phyloP scores from a whole-genome alignment of 2,888 invertebrate species.

The Eilema griseolum region DNA sequence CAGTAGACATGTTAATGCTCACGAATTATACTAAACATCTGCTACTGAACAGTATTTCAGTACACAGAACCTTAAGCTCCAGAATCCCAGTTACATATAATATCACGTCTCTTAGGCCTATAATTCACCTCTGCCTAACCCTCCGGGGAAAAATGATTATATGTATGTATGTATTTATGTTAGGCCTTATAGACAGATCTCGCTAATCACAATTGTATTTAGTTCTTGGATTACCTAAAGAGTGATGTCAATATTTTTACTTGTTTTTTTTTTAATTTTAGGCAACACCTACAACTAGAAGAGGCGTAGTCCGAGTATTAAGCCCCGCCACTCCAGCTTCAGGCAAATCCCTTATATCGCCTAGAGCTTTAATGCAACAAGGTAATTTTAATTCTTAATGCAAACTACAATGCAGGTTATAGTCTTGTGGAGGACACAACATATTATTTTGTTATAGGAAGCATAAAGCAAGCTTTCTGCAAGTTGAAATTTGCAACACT shows the following conservation, averaged over 20 bases:
- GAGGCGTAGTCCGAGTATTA: constrained; percentile 79
- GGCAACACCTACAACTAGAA: constrained; percentile 63
- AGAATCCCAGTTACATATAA: too few species aligned
- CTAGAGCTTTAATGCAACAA: constrained; percentile 78
- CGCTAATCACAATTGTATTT: background rate
- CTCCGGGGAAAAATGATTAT: too few species aligned
- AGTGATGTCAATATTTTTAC: background rate
- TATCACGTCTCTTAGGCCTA: background rate
- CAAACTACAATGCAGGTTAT: background rate
- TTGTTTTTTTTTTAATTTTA: constrained; percentile 34
- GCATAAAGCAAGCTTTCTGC: background rate
- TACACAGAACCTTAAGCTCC: too few species aligned
- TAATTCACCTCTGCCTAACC: too few species aligned
- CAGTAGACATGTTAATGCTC: too few species aligned
- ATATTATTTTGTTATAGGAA: too few species aligned
- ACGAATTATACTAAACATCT: too few species aligned
- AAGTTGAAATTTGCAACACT: too few species aligned
- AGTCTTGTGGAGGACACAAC: background rate
- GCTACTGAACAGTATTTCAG: too few species aligned
- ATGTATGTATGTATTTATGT: too few species aligned
- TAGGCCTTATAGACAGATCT: background rate
- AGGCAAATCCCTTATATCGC: constrained; percentile 84
- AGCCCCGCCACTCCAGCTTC: constrained; percentile 78
- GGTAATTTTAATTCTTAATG: constrained; percentile 52
- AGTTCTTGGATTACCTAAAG: background rate